phyloP scores from a whole-genome alignment of 1,140 invertebrate genomes.

The Nixonia krombeini region DNA sequence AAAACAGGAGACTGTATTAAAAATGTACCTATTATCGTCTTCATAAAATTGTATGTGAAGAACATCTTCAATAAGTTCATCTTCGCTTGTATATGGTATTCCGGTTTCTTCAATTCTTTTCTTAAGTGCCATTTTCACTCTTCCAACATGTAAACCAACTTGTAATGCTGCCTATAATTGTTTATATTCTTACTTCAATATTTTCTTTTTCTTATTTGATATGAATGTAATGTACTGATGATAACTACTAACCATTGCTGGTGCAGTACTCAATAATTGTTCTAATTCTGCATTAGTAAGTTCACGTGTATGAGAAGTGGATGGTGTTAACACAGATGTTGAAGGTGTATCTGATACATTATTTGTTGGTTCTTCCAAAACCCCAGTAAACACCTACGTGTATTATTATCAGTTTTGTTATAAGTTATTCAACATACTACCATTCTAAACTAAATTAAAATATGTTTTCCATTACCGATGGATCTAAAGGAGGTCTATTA shows the following conservation, averaged over 20 bases:
- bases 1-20: too few relatives aligned
- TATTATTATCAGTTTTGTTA: too few relatives aligned
- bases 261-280: slow-evolving; percentile 72
- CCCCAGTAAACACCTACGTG: slow-evolving; percentile 55
- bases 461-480: slow-evolving; percentile 44
- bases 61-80: slow-evolving; percentile 80
- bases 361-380: slow-evolving; percentile 51
- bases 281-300: slow-evolving; percentile 71
- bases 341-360: slow-evolving; percentile 32
- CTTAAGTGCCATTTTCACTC: slow-evolving; percentile 77
- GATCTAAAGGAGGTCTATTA: slow-evolving; percentile 56
- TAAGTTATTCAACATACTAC: too few relatives aligned
- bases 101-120: slow-evolving; percentile 74
- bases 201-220: too few relatives aligned
- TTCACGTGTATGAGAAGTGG: slow-evolving; percentile 59
- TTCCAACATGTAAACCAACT: slow-evolving; percentile 79
- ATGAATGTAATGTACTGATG: neutral
- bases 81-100: slow-evolving; percentile 74
- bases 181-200: slow-evolving; percentile 2
- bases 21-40: slow-evolving; percentile 68
- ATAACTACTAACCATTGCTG: slow-evolving; percentile 64
- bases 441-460: too few relatives aligned
- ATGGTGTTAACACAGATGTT: slow-evolving; percentile 32
- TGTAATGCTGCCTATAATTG: slow-evolving; percentile 74
- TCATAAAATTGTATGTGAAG: slow-evolving; percentile 77